These are phyloP conservation scores for Lutraria lutraria DNA, from an alignment of 2,888 invertebrate genomes.

Conservation along the genomic window DNA sequence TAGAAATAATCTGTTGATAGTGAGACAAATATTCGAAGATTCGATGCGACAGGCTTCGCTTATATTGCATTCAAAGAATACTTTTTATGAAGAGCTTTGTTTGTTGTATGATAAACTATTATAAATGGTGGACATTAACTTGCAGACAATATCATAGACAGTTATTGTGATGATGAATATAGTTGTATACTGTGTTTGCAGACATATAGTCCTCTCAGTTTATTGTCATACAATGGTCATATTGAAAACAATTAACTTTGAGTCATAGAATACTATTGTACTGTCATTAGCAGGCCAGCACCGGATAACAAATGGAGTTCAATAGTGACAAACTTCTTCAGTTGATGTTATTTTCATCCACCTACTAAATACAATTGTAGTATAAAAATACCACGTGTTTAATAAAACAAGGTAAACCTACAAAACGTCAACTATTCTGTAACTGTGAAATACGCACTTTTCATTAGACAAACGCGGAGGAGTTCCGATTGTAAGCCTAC, in stretches of 20 bases:
- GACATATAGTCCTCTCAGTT: background rate
- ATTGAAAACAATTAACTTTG: background rate
- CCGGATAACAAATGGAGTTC: background rate
- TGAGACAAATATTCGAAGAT: background rate
- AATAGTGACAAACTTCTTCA: background rate
- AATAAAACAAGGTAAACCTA: too few relatives aligned
- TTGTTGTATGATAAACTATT: background rate
- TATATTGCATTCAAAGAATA: background rate
- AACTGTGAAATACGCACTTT: too few relatives aligned
- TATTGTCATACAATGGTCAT: background rate
- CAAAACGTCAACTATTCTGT: too few relatives aligned
- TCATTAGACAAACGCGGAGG: too few relatives aligned
- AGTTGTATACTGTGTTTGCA: background rate
- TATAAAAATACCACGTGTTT: too few relatives aligned
- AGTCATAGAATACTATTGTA: background rate
- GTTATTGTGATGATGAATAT: conserved; percentile 2
- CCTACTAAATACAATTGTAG: too few relatives aligned
- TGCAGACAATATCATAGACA: background rate
- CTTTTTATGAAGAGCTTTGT: background rate
- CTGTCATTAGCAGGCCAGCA: background rate
- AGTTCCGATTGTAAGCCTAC: too few relatives aligned
- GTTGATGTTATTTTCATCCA: too few relatives aligned
- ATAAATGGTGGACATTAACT: background rate
- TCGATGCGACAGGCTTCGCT: too few relatives aligned
- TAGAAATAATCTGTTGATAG: too few relatives aligned